Percentiles rank a stretch among this genome's conserved stretches.
Evolutionary conservation across 2,888 invertebrate species (phyloP).

Genomic region (Proisotoma minuta): DNA sequence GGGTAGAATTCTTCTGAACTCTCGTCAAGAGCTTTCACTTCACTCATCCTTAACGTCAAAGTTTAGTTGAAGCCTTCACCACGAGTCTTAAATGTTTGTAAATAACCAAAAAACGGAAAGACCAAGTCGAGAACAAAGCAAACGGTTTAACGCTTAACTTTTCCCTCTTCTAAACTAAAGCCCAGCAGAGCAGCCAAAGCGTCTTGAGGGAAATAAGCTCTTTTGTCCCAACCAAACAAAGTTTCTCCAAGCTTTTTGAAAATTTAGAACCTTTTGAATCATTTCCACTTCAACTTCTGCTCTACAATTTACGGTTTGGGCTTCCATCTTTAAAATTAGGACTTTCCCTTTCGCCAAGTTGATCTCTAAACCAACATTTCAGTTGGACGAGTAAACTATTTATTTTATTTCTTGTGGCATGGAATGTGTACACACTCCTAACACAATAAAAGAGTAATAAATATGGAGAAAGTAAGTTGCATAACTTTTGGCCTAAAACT

Average conservation of each 20-base stretch:
- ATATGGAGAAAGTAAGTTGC: background rate
- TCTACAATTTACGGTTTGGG: background rate
- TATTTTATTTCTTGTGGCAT: background rate
- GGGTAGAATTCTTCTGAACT: background rate
- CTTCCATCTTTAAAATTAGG: too few species aligned
- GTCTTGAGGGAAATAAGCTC: constrained; percentile 10
- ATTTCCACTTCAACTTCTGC: background rate
- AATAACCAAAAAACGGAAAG: background rate
- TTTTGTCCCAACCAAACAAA: constrained; percentile 1
- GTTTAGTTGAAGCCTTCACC: background rate
- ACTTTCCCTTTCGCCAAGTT: too few species aligned
- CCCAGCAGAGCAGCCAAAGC: background rate
- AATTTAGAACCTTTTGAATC: background rate
- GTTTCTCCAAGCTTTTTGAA: background rate
- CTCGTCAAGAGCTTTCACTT: background rate
- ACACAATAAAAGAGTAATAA: background rate
- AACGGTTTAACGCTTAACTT: background rate
- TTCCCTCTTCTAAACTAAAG: background rate
- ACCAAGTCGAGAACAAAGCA: background rate
- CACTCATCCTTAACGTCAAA: background rate
- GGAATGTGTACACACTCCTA: background rate
- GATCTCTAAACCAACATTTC: background rate
- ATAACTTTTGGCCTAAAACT: too few species aligned
- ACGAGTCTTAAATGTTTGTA: background rate
- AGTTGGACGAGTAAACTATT: background rate